phyloP scores from a whole-genome alignment of 2,797 vertebrate genomes.

The Phataginus tetradactyla region DNA sequence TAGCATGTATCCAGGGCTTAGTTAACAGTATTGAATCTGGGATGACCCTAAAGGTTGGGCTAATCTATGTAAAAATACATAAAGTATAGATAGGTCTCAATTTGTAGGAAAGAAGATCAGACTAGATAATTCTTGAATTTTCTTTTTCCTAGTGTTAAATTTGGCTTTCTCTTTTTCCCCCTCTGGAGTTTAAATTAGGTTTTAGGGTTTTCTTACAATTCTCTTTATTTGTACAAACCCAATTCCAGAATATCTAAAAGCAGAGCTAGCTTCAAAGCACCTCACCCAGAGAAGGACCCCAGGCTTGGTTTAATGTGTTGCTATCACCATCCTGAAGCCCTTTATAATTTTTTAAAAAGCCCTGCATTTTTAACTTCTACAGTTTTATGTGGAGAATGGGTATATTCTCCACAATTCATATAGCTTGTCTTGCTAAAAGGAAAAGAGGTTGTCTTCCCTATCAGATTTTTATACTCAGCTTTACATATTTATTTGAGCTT shows the following conservation, averaged over 20 bases:
- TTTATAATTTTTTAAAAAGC: not conserved
- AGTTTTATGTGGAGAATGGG: not conserved
- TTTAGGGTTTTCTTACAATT: slow-evolving; percentile 8
- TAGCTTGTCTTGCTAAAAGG: not conserved
- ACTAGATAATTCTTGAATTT: not conserved
- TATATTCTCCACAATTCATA: not conserved
- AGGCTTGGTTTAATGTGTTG: not conserved
- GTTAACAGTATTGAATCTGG: not conserved
- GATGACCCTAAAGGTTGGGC: not conserved
- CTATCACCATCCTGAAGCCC: not conserved
- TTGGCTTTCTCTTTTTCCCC: not conserved
- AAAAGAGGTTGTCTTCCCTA: not conserved
- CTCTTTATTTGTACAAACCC: slow-evolving; percentile 16
- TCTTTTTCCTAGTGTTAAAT: not conserved
- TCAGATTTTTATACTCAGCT: not conserved
- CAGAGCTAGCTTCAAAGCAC: not conserved
- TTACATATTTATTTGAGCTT: slow-evolving; percentile 12
- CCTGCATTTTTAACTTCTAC: not conserved
- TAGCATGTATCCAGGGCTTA: not conserved
- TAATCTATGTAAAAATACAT: not conserved
- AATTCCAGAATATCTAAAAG: not conserved
- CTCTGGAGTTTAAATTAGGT: not conserved
- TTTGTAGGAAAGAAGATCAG: not conserved
- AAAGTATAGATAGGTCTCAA: not conserved
- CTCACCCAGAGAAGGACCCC: rapidly evolving